These are phyloP conservation scores for Stegastes partitus DNA, from an alignment of 2,113 vertebrate species.

Conservation along the genomic window DNA sequence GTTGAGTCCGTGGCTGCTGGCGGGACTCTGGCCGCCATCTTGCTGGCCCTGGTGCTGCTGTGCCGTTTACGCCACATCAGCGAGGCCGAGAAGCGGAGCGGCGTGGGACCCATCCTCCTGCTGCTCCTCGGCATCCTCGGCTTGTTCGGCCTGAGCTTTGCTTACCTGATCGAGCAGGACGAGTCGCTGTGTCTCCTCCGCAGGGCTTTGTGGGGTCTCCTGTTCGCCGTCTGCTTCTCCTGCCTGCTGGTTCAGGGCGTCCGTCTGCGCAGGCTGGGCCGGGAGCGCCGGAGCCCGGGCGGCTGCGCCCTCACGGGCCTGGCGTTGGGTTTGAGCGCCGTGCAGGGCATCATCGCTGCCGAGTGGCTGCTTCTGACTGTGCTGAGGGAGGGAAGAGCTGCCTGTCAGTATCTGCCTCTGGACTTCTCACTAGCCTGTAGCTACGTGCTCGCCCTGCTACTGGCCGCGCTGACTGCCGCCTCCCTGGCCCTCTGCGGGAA, in stretches of 20 bases:
- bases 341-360: conserved; percentile 93
- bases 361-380: conserved; percentile 96
- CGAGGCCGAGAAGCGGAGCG: conserved; percentile 93
- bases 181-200: conserved; percentile 90
- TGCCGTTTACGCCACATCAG: conserved; percentile 92
- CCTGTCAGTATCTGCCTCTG: conserved; percentile 92
- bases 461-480: conserved; percentile 86
- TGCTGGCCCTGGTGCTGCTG: conserved; percentile 91
- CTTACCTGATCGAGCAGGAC: conserved; percentile 93
- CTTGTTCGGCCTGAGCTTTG: conserved; percentile 93
- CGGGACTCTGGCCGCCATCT: conserved; percentile 88
- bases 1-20: conserved; percentile 91
- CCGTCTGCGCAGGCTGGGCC: conserved; percentile 89
- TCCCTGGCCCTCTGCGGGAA: conserved; percentile 92
- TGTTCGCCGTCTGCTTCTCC: conserved; percentile 94
- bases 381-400: conserved; percentile 88
- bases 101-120: conserved; percentile 91
- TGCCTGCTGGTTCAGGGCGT: conserved; percentile 93
- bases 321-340: conserved; percentile 89
- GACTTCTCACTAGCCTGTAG: conserved; percentile 94
- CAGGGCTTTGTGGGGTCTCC: conserved; percentile 93
- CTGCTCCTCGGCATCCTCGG: conserved; percentile 92
- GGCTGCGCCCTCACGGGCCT: conserved; percentile 90
- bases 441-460: conserved; percentile 92
- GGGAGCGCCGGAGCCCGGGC: conserved; percentile 89